Percentiles rank a stretch among this genome's conserved stretches.
These are phyloP conservation scores for Drosophila repletoides DNA, from an alignment of 1,140 invertebrate species.

Conservation along the genomic window DNA sequence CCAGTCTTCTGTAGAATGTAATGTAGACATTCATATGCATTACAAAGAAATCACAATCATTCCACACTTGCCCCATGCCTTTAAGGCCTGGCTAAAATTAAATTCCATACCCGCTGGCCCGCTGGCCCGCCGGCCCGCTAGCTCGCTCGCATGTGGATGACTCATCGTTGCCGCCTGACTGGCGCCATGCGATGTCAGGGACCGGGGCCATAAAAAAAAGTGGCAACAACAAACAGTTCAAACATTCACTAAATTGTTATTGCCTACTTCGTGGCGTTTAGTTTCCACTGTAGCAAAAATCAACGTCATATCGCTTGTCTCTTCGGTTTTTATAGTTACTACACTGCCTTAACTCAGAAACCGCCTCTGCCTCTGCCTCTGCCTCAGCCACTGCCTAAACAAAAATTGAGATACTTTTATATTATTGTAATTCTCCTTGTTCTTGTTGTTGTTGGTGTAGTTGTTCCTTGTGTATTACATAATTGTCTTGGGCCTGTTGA, in stretches of 20 bases:
- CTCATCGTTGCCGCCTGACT: constrained; percentile 64
- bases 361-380: not conserved
- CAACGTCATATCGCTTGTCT: constrained; percentile 36
- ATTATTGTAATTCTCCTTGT: not conserved
- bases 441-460: not conserved
- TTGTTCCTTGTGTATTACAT: constrained; percentile 30
- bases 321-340: constrained; percentile 25
- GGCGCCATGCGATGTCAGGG: constrained; percentile 56
- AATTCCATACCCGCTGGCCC: constrained; percentile 38
- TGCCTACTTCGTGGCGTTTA: constrained; percentile 49
- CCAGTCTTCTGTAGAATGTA: not conserved
- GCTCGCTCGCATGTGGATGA: constrained; percentile 36
- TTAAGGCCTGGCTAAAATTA: constrained; percentile 37
- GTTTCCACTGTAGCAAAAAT: constrained; percentile 32
- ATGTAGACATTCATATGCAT: constrained; percentile 35
- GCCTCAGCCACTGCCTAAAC: not conserved
- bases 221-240: constrained; percentile 17
- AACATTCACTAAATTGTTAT: constrained; percentile 47
- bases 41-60: not conserved
- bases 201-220: constrained; percentile 33
- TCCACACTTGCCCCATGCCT: not conserved
- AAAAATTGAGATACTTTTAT: constrained; percentile 3
- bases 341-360: no score
- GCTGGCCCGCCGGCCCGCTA: constrained; percentile 4
- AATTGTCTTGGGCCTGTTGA: constrained; percentile 41